Base-by-base conservation (phyloP, 1,140 invertebrate genomes). In the Antheraea pernyi region DNA sequence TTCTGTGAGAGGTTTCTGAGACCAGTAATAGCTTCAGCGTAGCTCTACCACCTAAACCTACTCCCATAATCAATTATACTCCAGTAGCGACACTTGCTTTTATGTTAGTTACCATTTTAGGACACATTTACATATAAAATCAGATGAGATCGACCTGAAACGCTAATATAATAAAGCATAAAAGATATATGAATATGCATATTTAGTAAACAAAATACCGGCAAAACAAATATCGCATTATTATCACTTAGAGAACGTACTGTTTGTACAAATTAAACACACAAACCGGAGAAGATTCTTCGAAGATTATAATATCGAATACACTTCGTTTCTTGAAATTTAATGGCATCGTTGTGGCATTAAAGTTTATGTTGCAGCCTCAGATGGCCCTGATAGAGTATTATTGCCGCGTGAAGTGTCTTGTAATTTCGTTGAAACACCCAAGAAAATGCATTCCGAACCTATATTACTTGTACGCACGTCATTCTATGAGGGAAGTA, bases 351-450 rank as follows among this genome's bases (percentile, higher is more conserved):
- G 46, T 53, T 13, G 46, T 53, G 46, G 46, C 46, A 53, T 53
- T 53, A 13, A n/a, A 53, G 46, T 53, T 53, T n/a, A 53, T 53
- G 46, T 53, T 53, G 46, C 46, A 53, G 16, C 46, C 46, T 13
- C 11, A 53, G 46, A 53, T 36, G 60, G 60, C 22, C 9, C 60
- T 16, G 60, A 61, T 61, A 61, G 10, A 22, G 19, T 36, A 61
- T 30, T 61, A 61, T 30, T 61, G 30, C 60, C 60, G 30, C 19
- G 11, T 16, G 19, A 16, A 61, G 60, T 61, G 60, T 61, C 60
- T 61, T 61, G 60, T 61, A 61, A 61, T 61, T 61, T 61, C 60
- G 60, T 61, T 11, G 19, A 61, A 61, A 22, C 19, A 22, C 60
- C n/a, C 19, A 61, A 30, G 60, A 61, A 36, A 61, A 61, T 61